phyloP scores from a whole-genome alignment of 2,113 vertebrate genomes.

The Gasterosteus aculeatus region DNA sequence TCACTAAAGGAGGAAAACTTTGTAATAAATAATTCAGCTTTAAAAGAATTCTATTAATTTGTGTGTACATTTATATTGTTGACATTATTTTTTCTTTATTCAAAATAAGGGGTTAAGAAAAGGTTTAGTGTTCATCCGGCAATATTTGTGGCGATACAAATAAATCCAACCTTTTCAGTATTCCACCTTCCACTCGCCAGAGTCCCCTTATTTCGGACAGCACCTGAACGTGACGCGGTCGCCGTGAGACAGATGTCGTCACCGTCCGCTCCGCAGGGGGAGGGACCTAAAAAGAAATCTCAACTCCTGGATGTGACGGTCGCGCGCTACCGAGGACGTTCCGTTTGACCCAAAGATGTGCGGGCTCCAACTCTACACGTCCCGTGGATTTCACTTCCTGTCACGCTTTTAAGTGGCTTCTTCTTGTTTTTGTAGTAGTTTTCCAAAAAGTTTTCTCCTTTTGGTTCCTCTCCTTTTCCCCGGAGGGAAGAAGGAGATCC shows the following conservation, averaged over 20 bases:
- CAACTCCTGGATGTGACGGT: slow-evolving; percentile 61
- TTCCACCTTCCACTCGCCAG: too few relatives aligned
- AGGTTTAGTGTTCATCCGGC: too few relatives aligned
- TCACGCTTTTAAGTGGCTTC: background rate
- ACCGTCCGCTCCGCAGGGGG: slow-evolving; percentile 52
- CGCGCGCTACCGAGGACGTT: slow-evolving; percentile 30
- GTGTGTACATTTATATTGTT: background rate
- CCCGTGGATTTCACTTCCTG: slow-evolving; percentile 1
- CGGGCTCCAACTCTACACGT: background rate
- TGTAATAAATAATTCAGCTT: background rate
- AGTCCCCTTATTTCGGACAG: slow-evolving; percentile 8
- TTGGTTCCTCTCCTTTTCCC: background rate
- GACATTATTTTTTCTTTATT: too few relatives aligned
- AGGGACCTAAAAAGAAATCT: slow-evolving; percentile 52
- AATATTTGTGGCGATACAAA: too few relatives aligned
- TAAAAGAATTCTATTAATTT: background rate
- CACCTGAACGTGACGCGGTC: slow-evolving; percentile 16
- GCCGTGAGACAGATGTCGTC: slow-evolving; percentile 72
- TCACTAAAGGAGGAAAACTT: background rate
- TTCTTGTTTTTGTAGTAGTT: too few relatives aligned
- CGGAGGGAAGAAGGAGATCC: slow-evolving; percentile 38
- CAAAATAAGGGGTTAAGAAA: too few relatives aligned
- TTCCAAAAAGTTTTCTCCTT: too few relatives aligned
- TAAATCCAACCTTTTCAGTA: too few relatives aligned
- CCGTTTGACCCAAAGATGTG: slow-evolving; percentile 47